Evolutionary conservation across 2,113 vertebrate species (phyloP), one percentile per base, ranked within the genome.

Genomic region (Sarotherodon lohbergeri): DNA sequence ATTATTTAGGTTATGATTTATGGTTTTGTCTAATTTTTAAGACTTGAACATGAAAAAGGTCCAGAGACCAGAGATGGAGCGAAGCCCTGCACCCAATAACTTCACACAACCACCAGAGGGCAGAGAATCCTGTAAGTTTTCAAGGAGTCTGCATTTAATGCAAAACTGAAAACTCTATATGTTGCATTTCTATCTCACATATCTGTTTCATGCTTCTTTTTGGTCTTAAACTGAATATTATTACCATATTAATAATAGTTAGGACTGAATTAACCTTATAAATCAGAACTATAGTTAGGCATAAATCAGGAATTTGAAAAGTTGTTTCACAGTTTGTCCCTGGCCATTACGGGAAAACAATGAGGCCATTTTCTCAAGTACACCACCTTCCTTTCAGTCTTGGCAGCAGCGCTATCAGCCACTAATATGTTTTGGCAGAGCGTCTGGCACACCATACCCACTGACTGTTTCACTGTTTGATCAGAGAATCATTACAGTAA

Each of bases 21-120:
- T 88, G 24, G 63, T 22, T 83, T n/a, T 73, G 19, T 86, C 24
- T 84, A 4, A 66, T 48, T 88, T 84, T 78, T 3, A 32, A 96
- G 96, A 95, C 43, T 61, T 94, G 73, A 90, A 90, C 84, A 87
- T 94, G 87, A 96, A 96, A 88, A 95, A 93, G 84, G 94, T 94
- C 71, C 86, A 80, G 36, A 93, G 91, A 83, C 84, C 46, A 2
- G 91, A 92, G 43, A 43, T 83, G 87, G 90, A 88, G 22, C 32
- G 78, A 61, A 87, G 57, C 14, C 59, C 80, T 5, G 9, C 83
- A 10, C 81, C 32, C 29, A 83, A 50, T 59, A 73, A 79, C 86
- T 92, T 91, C 73, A 29, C 83, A 9, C 82, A 91, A 63, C 88
- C 90, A 10, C 88, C 94, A 86, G 93, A 92, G 68, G 83, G 92